These are phyloP conservation scores for Andrena praecox DNA, from an alignment of 2,888 invertebrate species.

Conservation along the genomic window DNA sequence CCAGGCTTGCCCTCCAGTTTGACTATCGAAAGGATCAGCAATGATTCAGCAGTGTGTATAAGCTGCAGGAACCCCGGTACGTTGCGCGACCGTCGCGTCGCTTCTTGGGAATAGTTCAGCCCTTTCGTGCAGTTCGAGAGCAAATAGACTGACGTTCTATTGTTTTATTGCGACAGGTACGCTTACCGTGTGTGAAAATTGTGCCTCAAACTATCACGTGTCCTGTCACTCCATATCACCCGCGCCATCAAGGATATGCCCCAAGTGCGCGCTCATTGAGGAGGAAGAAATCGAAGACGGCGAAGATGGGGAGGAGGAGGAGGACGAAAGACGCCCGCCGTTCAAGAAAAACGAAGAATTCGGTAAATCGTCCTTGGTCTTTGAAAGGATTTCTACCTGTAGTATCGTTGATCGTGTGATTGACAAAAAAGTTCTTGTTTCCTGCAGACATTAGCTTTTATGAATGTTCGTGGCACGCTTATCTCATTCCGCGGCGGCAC, in stretches of 20 bases:
- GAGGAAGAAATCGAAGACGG: slow-evolving; percentile 64
- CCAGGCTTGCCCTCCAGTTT: slow-evolving; percentile 86
- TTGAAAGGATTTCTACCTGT: slow-evolving; percentile 56
- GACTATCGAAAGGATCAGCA: slow-evolving; percentile 86
- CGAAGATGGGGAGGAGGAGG: slow-evolving; percentile 48
- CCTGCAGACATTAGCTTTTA: slow-evolving; percentile 71
- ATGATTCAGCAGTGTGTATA: slow-evolving; percentile 84
- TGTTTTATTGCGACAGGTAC: slow-evolving; percentile 80
- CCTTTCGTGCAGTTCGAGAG: too few species aligned
- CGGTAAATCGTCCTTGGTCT: slow-evolving; percentile 75
- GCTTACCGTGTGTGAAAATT: slow-evolving; percentile 85
- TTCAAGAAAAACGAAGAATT: slow-evolving; percentile 78
- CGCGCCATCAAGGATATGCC: slow-evolving; percentile 85
- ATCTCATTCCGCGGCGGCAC: slow-evolving; percentile 68
- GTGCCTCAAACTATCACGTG: slow-evolving; percentile 86
- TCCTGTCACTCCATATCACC: slow-evolving; percentile 86
- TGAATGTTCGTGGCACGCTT: slow-evolving; percentile 68
- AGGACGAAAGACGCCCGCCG: slow-evolving; percentile 43
- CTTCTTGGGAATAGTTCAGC: neutral
- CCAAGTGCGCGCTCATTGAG: slow-evolving; percentile 82
- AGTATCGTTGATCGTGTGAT: slow-evolving; percentile 76
- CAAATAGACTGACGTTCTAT: neutral
- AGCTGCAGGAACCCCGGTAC: slow-evolving; percentile 86
- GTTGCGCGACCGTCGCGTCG: slow-evolving; percentile 13
- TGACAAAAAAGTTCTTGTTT: slow-evolving; percentile 81